phyloP scores from a whole-genome alignment of 2,888 invertebrate species.

The Mythimna impura region DNA sequence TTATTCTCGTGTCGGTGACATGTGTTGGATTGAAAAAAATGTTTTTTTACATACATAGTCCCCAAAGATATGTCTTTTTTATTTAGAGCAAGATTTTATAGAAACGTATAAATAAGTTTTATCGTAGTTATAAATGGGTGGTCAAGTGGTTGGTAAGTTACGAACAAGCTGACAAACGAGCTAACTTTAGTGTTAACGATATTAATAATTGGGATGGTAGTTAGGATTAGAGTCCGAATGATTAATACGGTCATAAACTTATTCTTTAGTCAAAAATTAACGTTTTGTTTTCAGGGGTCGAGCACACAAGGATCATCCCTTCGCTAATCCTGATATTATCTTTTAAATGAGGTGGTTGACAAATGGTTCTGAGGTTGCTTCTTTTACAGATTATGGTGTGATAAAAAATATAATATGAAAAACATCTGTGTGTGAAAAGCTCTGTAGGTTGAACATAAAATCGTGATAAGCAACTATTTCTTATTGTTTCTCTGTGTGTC shows the following conservation, averaged over 20 bases:
- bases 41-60: constrained; percentile 7
- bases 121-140: constrained; percentile 22
- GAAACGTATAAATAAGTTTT: constrained; percentile 1
- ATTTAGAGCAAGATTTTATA: constrained; percentile 8
- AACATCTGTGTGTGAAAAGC: background rate
- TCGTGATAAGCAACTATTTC: too few relatives aligned
- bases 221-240: constrained; percentile 51
- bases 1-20: constrained; percentile 22
- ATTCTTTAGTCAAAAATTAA: constrained; percentile 55
- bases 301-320: constrained; percentile 89
- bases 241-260: constrained; percentile 53
- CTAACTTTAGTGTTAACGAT: constrained; percentile 56
- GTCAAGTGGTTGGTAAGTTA: constrained; percentile 45
- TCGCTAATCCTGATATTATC: constrained; percentile 73
- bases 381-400: background rate
- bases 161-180: constrained; percentile 51
- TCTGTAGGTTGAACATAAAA: background rate
- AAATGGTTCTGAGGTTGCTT: constrained; percentile 17
- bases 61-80: constrained; percentile 2
- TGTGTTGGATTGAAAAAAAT: constrained; percentile 27
- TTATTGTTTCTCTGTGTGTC: too few relatives aligned
- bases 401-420: constrained; percentile 6
- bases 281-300: constrained; percentile 77
- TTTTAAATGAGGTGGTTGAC: constrained; percentile 50
- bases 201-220: constrained; percentile 59